Evolutionary conservation across 1,140 invertebrate species (phyloP).

Genomic region (Laupala kohalensis): DNA sequence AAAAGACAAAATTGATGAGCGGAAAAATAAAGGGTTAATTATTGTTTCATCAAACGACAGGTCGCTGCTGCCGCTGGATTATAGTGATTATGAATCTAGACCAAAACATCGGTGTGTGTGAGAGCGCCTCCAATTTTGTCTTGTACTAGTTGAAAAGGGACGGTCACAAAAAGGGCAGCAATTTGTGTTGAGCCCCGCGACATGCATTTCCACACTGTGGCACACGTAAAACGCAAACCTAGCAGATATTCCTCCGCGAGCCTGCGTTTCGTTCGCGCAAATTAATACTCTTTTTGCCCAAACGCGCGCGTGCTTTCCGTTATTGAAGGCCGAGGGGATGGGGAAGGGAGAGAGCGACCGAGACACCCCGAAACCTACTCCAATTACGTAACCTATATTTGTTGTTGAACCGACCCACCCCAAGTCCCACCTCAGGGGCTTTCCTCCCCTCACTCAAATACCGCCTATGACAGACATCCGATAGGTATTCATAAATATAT

Average conservation of each 20-base stretch:
- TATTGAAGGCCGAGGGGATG: not conserved
- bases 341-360: too few species aligned
- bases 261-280: too few species aligned
- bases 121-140: not conserved
- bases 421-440: not conserved
- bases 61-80: not conserved
- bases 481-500: not conserved
- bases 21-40: not conserved
- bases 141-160: not conserved
- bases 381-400: not conserved
- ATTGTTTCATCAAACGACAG: not conserved
- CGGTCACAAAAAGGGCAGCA: not conserved
- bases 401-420: not conserved
- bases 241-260: too few species aligned
- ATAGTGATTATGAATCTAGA: not conserved
- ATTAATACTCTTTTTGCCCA: not conserved
- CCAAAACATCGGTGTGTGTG: not conserved
- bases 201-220: not conserved
- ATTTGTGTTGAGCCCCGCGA: not conserved
- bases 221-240: not conserved
- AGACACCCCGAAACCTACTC: not conserved
- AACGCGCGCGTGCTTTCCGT: not conserved
- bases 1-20: not conserved
- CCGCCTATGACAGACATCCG: not conserved
- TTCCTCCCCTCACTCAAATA: not conserved